Percentiles rank a stretch among this genome's conserved stretches.
Conservation (phyloP, 2,888 invertebrate species). For the Limnephilus rhombicus region DNA sequence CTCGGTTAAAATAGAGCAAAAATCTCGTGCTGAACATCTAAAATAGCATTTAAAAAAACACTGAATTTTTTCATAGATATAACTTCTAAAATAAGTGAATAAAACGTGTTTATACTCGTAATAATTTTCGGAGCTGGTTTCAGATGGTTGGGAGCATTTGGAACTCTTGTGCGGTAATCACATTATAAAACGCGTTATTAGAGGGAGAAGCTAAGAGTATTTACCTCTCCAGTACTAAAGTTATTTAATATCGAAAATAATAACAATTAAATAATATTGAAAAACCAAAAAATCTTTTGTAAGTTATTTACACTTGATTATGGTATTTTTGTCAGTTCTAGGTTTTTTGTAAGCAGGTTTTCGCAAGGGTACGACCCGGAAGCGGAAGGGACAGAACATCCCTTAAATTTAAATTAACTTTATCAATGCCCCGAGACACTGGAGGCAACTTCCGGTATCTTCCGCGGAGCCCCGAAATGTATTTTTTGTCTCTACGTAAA, state of each 20-base stretch:
- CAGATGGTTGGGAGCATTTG: too few species aligned
- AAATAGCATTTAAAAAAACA: too few species aligned
- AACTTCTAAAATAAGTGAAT: too few species aligned
- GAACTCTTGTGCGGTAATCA: neutral
- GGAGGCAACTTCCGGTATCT: neutral
- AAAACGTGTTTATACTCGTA: too few species aligned
- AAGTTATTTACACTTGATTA: neutral
- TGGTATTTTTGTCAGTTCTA: neutral
- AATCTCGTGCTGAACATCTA: too few species aligned
- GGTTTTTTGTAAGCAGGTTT: neutral
- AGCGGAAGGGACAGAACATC: neutral
- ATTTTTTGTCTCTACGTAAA: neutral
- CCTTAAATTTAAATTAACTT: slow-evolving; percentile 7
- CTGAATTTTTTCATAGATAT: too few species aligned
- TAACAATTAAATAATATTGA: too few species aligned
- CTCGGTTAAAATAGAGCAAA: too few species aligned
- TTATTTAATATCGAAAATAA: neutral
- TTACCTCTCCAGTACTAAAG: neutral
- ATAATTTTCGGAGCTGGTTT: too few species aligned
- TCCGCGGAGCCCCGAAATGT: neutral
- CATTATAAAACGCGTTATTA: neutral
- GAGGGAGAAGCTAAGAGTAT: neutral
- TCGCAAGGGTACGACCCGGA: neutral
- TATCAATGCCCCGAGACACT: neutral
- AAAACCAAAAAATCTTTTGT: too few species aligned